These are phyloP conservation scores for Ormyrus labotus DNA, from an alignment of 2,888 invertebrate genomes.

Conservation along the genomic window DNA sequence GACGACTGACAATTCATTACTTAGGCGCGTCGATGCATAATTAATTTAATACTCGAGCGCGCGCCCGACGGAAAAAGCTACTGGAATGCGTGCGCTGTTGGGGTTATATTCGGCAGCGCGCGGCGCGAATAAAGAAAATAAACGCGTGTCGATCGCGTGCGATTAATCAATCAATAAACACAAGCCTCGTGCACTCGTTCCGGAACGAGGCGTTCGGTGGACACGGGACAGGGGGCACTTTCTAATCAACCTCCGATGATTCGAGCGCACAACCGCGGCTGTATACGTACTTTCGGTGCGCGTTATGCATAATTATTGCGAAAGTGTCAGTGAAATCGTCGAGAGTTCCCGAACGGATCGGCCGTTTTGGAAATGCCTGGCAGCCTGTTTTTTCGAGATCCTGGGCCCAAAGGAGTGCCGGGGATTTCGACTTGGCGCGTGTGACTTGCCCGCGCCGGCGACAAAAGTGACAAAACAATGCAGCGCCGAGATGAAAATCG, in stretches of 20 bases:
- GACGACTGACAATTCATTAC: constrained; percentile 9
- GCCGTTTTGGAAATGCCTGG: constrained; percentile 15
- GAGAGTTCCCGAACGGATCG: not conserved
- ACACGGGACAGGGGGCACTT: constrained; percentile 21
- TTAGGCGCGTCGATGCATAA: constrained; percentile 8
- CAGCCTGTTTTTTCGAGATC: no score
- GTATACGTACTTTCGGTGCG: not conserved
- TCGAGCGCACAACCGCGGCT: constrained; percentile 3
- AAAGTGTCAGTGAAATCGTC: constrained; percentile 54
- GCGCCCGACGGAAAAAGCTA: no score
- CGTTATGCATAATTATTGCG: constrained; percentile 53
- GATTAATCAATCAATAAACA: constrained; percentile 31
- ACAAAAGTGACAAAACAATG: constrained; percentile 45
- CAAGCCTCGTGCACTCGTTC: not conserved
- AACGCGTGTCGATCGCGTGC: not conserved
- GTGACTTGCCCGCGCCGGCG: not conserved
- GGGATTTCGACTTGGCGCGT: no score
- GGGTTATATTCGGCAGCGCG: not conserved
- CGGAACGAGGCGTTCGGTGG: not conserved
- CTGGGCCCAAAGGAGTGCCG: not conserved
- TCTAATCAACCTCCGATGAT: constrained; percentile 51
- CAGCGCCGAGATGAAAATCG: constrained; percentile 30
- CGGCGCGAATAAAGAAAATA: not conserved
- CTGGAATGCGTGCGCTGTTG: no score
- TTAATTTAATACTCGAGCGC: constrained; percentile 3